These are phyloP conservation scores for Albula glossodonta DNA, from an alignment of 2,113 vertebrate genomes.

Conservation along the genomic window DNA sequence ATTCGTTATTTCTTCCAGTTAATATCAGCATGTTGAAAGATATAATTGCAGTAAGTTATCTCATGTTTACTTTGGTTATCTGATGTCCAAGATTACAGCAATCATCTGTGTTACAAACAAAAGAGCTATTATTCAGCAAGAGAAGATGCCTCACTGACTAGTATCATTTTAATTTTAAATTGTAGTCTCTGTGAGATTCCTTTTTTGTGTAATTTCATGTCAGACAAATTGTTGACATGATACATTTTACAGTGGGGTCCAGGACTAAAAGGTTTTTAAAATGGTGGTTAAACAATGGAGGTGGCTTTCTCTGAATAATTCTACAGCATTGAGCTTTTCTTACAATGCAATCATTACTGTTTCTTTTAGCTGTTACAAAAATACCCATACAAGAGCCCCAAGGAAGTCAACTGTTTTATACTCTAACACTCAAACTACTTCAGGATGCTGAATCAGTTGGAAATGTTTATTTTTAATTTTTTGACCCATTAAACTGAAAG, in stretches of 20 bases:
- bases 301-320: background rate
- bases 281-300: slow-evolving; percentile 17
- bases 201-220: slow-evolving; percentile 23
- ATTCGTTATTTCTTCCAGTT: slow-evolving; percentile 56
- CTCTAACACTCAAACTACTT: background rate
- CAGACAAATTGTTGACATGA: slow-evolving; percentile 35
- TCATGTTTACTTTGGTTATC: slow-evolving; percentile 62
- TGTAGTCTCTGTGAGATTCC: slow-evolving; percentile 2
- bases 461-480: slow-evolving; percentile 48
- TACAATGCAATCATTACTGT: background rate
- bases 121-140: slow-evolving; percentile 13
- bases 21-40: slow-evolving; percentile 56
- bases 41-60: slow-evolving; percentile 52
- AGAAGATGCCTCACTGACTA: background rate
- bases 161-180: slow-evolving; percentile 27
- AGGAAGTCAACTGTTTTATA: background rate
- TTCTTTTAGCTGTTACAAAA: background rate
- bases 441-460: no score
- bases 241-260: slow-evolving; percentile 21
- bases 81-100: slow-evolving; percentile 43
- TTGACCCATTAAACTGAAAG: slow-evolving; percentile 55
- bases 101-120: slow-evolving; percentile 17
- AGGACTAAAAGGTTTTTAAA: background rate
- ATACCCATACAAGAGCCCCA: background rate
- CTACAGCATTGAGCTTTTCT: no score